Percentiles rank a stretch among this genome's conserved stretches.
Conservation (phyloP, 2,888 invertebrate species). For the Colostygia pectinataria region DNA sequence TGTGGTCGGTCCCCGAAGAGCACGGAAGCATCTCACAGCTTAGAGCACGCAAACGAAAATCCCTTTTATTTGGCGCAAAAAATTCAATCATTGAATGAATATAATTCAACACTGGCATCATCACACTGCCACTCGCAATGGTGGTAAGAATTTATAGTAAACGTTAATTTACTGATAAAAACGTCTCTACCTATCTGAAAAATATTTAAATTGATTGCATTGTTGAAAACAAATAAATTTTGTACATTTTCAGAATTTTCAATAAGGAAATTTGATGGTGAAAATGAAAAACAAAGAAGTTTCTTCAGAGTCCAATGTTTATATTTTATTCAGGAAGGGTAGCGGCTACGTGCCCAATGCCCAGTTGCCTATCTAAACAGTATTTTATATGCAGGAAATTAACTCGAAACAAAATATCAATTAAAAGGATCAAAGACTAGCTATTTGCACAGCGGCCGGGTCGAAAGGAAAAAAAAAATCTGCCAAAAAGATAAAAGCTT, state of each 20-base stretch:
- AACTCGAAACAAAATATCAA: conserved; percentile 52
- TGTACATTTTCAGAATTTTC: conserved; percentile 17
- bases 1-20: conserved; percentile 57
- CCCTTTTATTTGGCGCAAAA: conserved; percentile 56
- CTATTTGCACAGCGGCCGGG: conserved; percentile 47
- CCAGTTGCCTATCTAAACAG: conserved; percentile 31
- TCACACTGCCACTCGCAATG: neutral
- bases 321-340: conserved; percentile 33
- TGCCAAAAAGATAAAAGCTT: conserved; percentile 41
- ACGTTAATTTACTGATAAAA: no score
- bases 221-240: conserved; percentile 6
- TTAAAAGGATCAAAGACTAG: conserved; percentile 57
- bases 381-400: conserved; percentile 39
- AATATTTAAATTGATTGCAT: neutral
- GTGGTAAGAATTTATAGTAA: no score
- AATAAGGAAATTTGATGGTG: conserved; percentile 22
- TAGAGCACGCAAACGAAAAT: conserved; percentile 46
- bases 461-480: conserved; percentile 49
- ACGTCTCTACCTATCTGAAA: no score
- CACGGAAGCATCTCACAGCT: conserved; percentile 48
- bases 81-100: conserved; percentile 36
- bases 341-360: conserved; percentile 32
- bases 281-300: conserved; percentile 24
- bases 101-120: no score
- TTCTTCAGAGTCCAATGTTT: conserved; percentile 23